A percentile compares a stretch with the other conserved stretches of the same genome.
Evolutionary conservation across 2,113 vertebrate genomes (phyloP).

Genomic region (Panthera tigris): DNA sequence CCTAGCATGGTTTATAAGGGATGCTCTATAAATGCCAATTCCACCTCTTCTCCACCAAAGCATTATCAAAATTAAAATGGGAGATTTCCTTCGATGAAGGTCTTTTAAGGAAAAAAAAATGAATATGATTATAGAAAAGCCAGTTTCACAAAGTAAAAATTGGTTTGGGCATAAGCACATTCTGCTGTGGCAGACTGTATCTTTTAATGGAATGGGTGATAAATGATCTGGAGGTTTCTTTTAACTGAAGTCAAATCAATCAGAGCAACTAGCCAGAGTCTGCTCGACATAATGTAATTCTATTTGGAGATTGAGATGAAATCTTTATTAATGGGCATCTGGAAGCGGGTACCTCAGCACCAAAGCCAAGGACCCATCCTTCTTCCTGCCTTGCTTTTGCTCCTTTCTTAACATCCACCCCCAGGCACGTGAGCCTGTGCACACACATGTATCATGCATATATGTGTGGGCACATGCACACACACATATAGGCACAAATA

Average conservation of each 20-base stretch:
- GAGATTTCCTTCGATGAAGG: not conserved
- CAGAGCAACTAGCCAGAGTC: not conserved
- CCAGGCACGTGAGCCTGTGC: not conserved
- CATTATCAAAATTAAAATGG: not conserved
- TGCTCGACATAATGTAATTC: not conserved
- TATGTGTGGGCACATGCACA: not conserved
- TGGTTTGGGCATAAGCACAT: not conserved
- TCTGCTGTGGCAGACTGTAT: not conserved
- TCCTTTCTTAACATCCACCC: not conserved
- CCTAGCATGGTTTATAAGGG: not conserved
- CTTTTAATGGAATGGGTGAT: not conserved
- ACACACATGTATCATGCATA: not conserved
- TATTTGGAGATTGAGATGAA: not conserved
- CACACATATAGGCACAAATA: not conserved
- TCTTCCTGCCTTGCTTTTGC: not conserved
- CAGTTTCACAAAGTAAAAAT: constrained; percentile 42
- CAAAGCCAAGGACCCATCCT: not conserved
- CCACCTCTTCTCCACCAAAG: not conserved
- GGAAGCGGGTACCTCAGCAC: constrained; percentile 7
- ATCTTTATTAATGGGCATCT: constrained; percentile 59
- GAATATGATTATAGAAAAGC: not conserved
- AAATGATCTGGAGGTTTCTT: not conserved
- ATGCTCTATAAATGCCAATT: not conserved
- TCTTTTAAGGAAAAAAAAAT: not conserved
- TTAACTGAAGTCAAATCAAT: constrained; percentile 35